Base-by-base conservation (phyloP, 2,888 invertebrate species). In the Eutolmus rufibarbis region DNA sequence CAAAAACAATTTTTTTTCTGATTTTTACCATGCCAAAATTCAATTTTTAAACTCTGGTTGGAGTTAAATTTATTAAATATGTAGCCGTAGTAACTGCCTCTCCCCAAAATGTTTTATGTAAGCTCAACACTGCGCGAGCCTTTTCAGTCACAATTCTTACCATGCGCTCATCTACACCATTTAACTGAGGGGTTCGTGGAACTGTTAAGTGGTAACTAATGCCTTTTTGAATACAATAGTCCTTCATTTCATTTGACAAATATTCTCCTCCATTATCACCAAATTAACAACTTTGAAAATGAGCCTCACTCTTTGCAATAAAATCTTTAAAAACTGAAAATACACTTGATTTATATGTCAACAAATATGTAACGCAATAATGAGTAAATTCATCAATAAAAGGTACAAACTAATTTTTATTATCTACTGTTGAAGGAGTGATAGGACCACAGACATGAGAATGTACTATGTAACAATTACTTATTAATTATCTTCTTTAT, bases 1-100 rank as follows among this genome's bases (percentile, higher is more conserved):
- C 87, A 91, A 89, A 89, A 90, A 88, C 88, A n/a, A n/a, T 90
- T 66, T 28, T 87, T 78, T 89, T 89, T 66, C 56, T 91, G 91
- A 88, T 90, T 92, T 89, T 89, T 91, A 89, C 86, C 89, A 89
- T 91, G 90, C 91, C 91, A 92, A 89, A 91, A 86, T 89, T 86
- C 66, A 81, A 1, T 86, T 90, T 89, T 51, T 91, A 82, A 74
- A 91, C 90, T 90, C 89, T 90, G 51, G 90, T 91, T 79, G 91
- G 91, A 34, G 89, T 89, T 66, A 90, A 87, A 89, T 92, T 92
- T 74, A 91, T 90, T 87, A 92, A 89, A 89, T 91, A 91, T 40
- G 90, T 90, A 74, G 91, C 91, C 84, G 91, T 91, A 81, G 91
- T 89, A 14, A 92, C 90, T 43, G 91, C 91, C 88, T 92, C 91